Evolutionary conservation across 2,888 invertebrate species (phyloP), one percentile per base, ranked within the genome.

Genomic region (Sussaba pulchella): DNA sequence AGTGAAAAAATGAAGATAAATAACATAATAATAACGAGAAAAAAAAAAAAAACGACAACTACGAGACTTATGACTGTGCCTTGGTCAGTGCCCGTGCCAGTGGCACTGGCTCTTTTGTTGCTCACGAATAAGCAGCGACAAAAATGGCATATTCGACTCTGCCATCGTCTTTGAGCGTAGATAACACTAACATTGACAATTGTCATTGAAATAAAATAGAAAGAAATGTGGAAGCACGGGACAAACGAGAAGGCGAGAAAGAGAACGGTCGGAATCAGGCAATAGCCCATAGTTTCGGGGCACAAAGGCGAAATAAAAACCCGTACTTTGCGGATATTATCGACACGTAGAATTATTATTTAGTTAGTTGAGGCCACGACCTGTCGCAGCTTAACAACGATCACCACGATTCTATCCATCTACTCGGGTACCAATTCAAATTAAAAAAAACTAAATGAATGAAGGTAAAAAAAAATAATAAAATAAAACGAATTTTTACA

Each of bases 31-130:
- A 57, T 26, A 36, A 31, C 31, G 31, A 31, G 36, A 41, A 69
- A 57, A 26, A 69, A 64, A 50, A 73, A 64, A 63, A 70, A 78
- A 72, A 80, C 74, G 74, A 61, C 79, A 81, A 74, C 78, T 85
- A 85, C 86, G 88, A 91, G 89, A 90, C 89, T 89, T 89, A 90
- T 85, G 87, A 90, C 86, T 90, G 92, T 91, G 92, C 92, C 92
- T 92, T 92, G 89, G 90, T 89, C 88, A 86, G 87, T 87, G 88
- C 85, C 85, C 85, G 84, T 84, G 85, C 84, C 83, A 85, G 81
- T 82, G 85, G 85, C 87, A 83, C 85, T 88, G 81, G 85, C 84
- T 86, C 86, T 86, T n/a, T 43, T 85, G 83, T 86, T 87, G 85
- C 84, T 84, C 82, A 86, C 82, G 85, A 87, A 70, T 79, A 6